phyloP scores from a whole-genome alignment of 2,113 vertebrate genomes.

The Tursiops truncatus region DNA sequence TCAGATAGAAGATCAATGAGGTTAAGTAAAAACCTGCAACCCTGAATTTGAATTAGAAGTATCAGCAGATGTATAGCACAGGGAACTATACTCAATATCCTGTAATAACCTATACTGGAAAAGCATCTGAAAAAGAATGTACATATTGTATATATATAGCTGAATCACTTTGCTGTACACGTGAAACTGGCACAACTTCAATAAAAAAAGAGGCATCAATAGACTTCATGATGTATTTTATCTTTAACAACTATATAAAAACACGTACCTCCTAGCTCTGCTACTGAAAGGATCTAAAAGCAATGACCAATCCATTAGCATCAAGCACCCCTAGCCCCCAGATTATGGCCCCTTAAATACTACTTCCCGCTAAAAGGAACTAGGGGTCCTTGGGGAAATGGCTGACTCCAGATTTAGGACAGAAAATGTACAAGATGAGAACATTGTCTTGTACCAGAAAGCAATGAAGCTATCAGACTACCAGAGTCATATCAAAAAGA shows the following conservation, averaged over 20 bases:
- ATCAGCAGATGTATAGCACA: not conserved
- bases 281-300: not conserved
- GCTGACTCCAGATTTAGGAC: not conserved
- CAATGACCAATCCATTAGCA: not conserved
- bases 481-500: not conserved
- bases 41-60: not conserved
- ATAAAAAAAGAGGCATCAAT: not conserved
- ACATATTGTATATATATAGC: not conserved
- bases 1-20: not conserved
- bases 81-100: not conserved
- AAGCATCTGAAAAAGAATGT: not conserved
- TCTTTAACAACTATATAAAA: not conserved
- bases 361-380: not conserved
- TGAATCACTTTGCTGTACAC: not conserved
- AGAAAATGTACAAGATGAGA: not conserved
- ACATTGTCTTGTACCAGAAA: not conserved
- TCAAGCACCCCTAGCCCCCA: not conserved
- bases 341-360: constrained; percentile 24
- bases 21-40: not conserved
- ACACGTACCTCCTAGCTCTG: not conserved
- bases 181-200: not conserved
- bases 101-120: not conserved
- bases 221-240: not conserved
- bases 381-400: not conserved
- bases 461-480: not conserved